These are phyloP conservation scores for Drosophila anceps DNA, from an alignment of 2,888 invertebrate species.

Conservation along the genomic window DNA sequence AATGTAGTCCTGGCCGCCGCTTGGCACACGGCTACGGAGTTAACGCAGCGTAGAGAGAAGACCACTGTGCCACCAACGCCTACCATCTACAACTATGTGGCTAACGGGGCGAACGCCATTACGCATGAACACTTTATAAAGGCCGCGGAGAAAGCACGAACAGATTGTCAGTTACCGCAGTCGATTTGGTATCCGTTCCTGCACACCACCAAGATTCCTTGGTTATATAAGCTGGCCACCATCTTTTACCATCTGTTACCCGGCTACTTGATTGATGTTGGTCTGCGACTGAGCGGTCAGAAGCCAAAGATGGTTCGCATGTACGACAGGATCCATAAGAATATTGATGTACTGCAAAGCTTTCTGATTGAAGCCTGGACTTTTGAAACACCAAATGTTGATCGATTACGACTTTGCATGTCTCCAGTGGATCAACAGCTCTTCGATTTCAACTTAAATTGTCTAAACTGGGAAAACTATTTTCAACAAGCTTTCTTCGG, in stretches of 20 bases:
- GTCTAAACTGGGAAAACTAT: constrained; percentile 88
- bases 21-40: constrained; percentile 83
- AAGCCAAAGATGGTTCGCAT: constrained; percentile 88
- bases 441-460: constrained; percentile 91
- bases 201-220: constrained; percentile 84
- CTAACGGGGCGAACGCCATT: constrained; percentile 91
- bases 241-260: constrained; percentile 89
- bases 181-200: constrained; percentile 90
- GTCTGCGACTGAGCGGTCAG: constrained; percentile 61
- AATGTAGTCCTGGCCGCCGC: constrained; percentile 85
- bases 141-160: neutral
- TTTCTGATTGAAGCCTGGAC: constrained; percentile 91
- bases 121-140: constrained; percentile 90
- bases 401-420: constrained; percentile 84
- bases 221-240: constrained; percentile 85
- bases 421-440: constrained; percentile 85
- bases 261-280: constrained; percentile 87
- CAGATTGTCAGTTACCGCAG: constrained; percentile 87
- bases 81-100: constrained; percentile 91
- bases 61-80: neutral
- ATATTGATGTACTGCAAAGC: constrained; percentile 89
- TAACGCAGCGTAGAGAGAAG: neutral
- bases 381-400: constrained; percentile 88
- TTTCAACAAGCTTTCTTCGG: constrained; percentile 88
- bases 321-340: constrained; percentile 92